Evolutionary conservation across 1,140 invertebrate species (phyloP).

Genomic region (Melitaea cinxia): DNA sequence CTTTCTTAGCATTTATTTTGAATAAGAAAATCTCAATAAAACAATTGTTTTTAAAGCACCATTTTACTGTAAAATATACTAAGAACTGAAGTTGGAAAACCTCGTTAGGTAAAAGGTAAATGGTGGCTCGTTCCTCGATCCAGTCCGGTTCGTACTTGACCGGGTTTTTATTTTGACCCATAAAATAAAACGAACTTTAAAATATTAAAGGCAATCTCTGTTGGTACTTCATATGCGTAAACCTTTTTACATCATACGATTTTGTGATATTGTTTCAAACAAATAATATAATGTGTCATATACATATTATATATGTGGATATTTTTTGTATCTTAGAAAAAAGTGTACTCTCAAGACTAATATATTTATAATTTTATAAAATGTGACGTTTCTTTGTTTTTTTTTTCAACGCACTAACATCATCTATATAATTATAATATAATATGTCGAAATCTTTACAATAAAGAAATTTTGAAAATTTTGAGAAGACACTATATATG

Average conservation of each 20-base stretch:
- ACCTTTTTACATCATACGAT: constrained; percentile 39
- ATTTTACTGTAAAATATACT: background rate
- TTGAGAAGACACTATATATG: too few species aligned
- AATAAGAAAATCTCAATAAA: background rate
- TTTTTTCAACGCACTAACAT: too few species aligned
- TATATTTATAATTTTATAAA: too few species aligned
- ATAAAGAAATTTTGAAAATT: too few species aligned
- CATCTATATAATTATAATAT: too few species aligned
- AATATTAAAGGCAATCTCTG: constrained; percentile 55
- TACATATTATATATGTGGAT: too few species aligned
- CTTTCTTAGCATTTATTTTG: background rate
- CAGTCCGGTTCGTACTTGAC: constrained; percentile 48
- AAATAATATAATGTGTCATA: too few species aligned
- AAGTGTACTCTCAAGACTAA: too few species aligned
- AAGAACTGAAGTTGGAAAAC: background rate
- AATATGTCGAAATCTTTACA: too few species aligned
- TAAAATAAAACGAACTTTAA: constrained; percentile 70
- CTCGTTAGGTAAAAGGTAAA: constrained; percentile 16
- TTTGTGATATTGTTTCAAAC: background rate
- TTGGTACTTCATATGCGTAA: constrained; percentile 38
- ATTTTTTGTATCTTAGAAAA: too few species aligned
- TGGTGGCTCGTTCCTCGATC: constrained; percentile 18
- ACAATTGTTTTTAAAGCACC: background rate
- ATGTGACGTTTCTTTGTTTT: too few species aligned
- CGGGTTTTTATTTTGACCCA: constrained; percentile 54